phyloP scores from a whole-genome alignment of 2,888 invertebrate species.

The Andrena bucephala region DNA sequence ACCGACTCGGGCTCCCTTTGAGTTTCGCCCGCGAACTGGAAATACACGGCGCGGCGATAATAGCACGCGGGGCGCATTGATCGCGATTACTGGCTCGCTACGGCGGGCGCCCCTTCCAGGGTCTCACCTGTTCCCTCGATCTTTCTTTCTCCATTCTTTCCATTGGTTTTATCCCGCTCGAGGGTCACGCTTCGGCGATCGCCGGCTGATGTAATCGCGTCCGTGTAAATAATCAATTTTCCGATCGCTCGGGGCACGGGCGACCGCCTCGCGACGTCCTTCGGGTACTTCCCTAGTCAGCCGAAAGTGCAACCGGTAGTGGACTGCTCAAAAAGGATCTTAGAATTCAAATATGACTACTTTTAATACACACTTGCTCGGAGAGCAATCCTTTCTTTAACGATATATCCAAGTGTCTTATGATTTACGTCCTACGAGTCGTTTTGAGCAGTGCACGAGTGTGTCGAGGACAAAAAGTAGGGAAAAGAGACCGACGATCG shows the following conservation, averaged over 20 bases:
- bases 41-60: slow-evolving; percentile 10
- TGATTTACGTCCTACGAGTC: not conserved
- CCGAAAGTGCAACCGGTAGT: slow-evolving; percentile 35
- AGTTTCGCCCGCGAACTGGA: slow-evolving; percentile 33
- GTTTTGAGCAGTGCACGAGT: not conserved
- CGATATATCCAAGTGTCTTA: too few species aligned
- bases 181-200: not conserved
- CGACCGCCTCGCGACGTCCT: not conserved
- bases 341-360: slow-evolving; percentile 3
- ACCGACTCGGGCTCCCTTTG: slow-evolving; percentile 32
- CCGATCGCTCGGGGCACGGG: not conserved
- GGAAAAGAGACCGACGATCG: slow-evolving; percentile 9
- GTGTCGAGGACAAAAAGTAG: not conserved
- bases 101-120: not conserved
- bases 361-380: not conserved
- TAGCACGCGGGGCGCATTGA: slow-evolving; percentile 29
- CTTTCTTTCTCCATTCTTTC: not conserved
- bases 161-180: not conserved
- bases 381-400: too few species aligned
- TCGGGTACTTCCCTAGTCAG: slow-evolving; percentile 28
- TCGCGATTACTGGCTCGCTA: slow-evolving; percentile 13
- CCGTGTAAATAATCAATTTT: slow-evolving; percentile 29
- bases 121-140: not conserved
- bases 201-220: not conserved
- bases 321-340: slow-evolving; percentile 22